Evolutionary conservation across 2,888 invertebrate species (phyloP), one percentile per base, ranked within the genome.

Genomic region (Mellilla xanthometata): DNA sequence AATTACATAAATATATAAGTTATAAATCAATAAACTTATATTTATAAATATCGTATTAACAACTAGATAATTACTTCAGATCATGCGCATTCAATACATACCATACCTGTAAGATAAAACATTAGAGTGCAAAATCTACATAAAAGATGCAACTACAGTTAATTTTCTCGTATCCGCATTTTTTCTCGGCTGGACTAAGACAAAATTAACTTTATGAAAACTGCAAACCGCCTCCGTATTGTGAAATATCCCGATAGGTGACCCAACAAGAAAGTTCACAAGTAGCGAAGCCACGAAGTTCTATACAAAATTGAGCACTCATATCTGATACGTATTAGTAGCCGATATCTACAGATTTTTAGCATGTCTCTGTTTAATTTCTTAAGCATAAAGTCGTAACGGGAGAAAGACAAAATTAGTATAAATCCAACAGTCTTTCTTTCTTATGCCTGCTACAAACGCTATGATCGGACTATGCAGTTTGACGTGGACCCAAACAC

Each of bases 121-220:
- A 28, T 27, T 10, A 32, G 13, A 38, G 41, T 48, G 47, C 47
- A 39, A 39, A 29, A 39, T 42, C 47, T 48, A 48, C 33, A 29
- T 54, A 35, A 53, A 36, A 34, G 36, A 45, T 54, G 43, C 29
- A 38, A 49, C 34, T 48, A 52, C 28, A 48, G 39, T 44, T 60
- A 52, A 39, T 56, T 56, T 53, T 49, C 54, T 49, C 44, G 56
- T 46, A 50, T 48, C 55, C 62, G 19, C 24, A 33, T 15, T 19
- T 6, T 9, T 9, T 40, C 30, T 13, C 12, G 24, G 29, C 32
- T 19, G 6, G 15, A 6, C 15, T 36, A 32, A 31, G 32, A 51
- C 23, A 32, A 47, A 45, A 49, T 42, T 33, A 49, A 44, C 30
- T 48, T 45, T 1, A 5, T 19, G 1, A 7, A 24, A 24, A 24